A percentile compares a stretch with the other conserved stretches of the same genome.
Conservation (phyloP, 2,113 vertebrate genomes). For the Chaenocephalus aceratus region DNA sequence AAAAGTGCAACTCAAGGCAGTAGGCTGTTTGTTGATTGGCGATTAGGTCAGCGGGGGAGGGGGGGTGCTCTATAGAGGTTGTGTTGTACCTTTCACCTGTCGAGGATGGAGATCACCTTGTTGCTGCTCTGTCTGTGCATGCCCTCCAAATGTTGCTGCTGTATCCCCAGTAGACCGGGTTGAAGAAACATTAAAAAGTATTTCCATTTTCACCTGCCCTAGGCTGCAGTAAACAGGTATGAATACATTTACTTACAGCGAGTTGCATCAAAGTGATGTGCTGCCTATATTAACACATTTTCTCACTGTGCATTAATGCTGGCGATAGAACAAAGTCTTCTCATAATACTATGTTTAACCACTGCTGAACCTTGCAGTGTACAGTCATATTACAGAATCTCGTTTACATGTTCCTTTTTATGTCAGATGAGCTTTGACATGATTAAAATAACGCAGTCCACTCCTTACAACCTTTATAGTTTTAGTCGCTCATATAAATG, state of each 20-base stretch:
- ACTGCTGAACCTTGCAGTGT: neutral
- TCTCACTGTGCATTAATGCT: neutral
- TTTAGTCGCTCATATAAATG: conserved; percentile 12
- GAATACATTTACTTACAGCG: conserved; percentile 11
- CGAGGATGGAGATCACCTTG: conserved; percentile 12
- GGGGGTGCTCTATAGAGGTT: conserved; percentile 13
- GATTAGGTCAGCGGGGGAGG: conserved; percentile 43
- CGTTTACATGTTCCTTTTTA: neutral
- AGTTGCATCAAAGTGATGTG: conserved; percentile 10
- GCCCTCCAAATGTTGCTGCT: conserved; percentile 15
- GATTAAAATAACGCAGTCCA: conserved; percentile 5
- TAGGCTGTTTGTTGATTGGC: conserved; percentile 35
- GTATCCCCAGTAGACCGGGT: neutral
- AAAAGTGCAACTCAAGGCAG: conserved; percentile 37
- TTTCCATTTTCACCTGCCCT: conserved; percentile 2
- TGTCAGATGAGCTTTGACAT: neutral
- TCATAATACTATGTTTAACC: neutral
- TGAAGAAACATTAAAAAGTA: neutral
- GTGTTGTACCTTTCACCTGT: conserved; percentile 17
- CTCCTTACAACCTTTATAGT: neutral
- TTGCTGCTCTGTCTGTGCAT: neutral
- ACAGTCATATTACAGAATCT: neutral
- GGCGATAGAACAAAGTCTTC: neutral
- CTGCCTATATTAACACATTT: no score
- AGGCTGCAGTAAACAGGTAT: neutral